phyloP scores from a whole-genome alignment of 1,140 invertebrate genomes.

The Cecropterus lyciades region DNA sequence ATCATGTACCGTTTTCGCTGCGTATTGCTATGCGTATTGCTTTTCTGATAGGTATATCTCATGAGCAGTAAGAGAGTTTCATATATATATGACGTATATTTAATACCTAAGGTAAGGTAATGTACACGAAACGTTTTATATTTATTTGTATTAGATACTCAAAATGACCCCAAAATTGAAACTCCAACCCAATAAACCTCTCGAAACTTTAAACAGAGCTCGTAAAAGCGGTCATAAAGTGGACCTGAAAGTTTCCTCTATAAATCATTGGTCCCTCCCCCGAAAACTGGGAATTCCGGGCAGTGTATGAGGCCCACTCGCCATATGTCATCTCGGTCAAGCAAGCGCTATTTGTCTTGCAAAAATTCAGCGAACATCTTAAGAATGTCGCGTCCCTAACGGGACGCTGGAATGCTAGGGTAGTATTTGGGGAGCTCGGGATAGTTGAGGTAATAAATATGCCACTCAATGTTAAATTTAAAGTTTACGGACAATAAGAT shows the following conservation, averaged over 20 bases:
- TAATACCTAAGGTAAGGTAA: too few species aligned
- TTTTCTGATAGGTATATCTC: too few species aligned
- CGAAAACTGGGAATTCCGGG: slow-evolving; percentile 58
- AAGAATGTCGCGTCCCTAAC: slow-evolving; percentile 59
- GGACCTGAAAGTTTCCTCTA: slow-evolving; percentile 58
- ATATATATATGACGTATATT: too few species aligned
- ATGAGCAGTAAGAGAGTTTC: too few species aligned
- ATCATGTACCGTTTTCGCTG: too few species aligned
- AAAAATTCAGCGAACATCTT: slow-evolving; percentile 72
- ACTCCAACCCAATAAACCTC: slow-evolving; percentile 26
- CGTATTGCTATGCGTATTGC: too few species aligned
- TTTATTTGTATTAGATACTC: neutral
- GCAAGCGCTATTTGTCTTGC: slow-evolving; percentile 72
- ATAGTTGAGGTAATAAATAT: slow-evolving; percentile 35
- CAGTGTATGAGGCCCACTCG: slow-evolving; percentile 52
- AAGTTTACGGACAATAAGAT: slow-evolving; percentile 8
- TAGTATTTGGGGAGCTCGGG: slow-evolving; percentile 41
- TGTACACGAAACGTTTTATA: neutral
- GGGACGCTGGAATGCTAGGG: slow-evolving; percentile 51
- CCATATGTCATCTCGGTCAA: slow-evolving; percentile 74
- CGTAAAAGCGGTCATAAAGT: slow-evolving; percentile 62
- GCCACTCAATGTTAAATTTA: neutral
- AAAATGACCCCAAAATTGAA: slow-evolving; percentile 29
- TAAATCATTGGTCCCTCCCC: slow-evolving; percentile 62
- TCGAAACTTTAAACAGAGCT: slow-evolving; percentile 53